Conservation (phyloP, 2,113 vertebrate genomes). For the Dipodomys stephensi region DNA sequence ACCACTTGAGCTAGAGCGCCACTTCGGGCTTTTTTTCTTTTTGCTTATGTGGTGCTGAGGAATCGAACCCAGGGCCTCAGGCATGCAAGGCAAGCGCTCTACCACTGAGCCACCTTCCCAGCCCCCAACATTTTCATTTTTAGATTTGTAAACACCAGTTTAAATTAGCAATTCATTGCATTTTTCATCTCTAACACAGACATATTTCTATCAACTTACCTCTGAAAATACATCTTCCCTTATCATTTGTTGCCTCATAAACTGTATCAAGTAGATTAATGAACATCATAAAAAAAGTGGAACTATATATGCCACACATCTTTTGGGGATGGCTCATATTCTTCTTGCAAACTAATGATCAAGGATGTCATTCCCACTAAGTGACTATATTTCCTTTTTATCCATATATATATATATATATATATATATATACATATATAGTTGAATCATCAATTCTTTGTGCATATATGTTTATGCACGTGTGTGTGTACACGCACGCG, state of each 20-base stretch:
- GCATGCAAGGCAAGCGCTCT: no score
- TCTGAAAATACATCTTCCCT: background rate
- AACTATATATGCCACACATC: background rate
- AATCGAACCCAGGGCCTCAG: no score
- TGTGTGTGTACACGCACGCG: no score
- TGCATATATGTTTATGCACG: no score
- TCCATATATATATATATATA: background rate
- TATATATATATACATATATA: background rate
- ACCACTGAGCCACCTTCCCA: no score
- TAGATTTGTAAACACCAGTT: conserved; percentile 11
- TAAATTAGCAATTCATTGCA: background rate
- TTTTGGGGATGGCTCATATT: background rate
- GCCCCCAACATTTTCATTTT: conserved; percentile 44
- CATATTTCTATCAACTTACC: background rate
- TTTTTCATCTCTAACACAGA: background rate
- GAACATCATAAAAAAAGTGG: background rate
- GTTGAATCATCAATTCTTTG: conserved; percentile 18
- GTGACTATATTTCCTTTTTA: background rate
- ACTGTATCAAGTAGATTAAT: background rate
- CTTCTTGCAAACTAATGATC: conserved; percentile 16
- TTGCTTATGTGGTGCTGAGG: no score
- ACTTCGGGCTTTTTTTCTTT: no score
- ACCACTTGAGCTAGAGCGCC: no score
- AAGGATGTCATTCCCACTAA: background rate
- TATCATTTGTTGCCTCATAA: background rate